These are phyloP conservation scores for Drosophila neocordata DNA, from an alignment of 1,140 invertebrate species.

Conservation along the genomic window DNA sequence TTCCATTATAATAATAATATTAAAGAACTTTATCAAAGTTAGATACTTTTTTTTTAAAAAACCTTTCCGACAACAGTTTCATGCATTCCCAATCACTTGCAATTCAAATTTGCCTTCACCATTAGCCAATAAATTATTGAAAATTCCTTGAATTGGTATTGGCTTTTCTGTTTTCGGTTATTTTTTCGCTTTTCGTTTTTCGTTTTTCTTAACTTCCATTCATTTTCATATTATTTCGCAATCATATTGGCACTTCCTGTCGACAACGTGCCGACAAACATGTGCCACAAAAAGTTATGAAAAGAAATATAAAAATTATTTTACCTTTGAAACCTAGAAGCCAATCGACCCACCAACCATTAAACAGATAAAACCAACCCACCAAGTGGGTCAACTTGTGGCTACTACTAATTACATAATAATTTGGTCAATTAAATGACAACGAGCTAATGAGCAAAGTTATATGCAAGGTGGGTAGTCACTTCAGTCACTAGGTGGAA, in stretches of 20 bases:
- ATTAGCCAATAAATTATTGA: neutral
- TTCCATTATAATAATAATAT: too few relatives aligned
- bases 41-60: too few relatives aligned
- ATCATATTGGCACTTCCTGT: constrained; percentile 41
- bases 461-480: constrained; percentile 53
- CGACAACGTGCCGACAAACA: constrained; percentile 48
- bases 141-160: neutral
- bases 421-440: constrained; percentile 78
- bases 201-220: constrained; percentile 15
- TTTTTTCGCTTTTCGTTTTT: neutral
- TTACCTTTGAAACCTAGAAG: constrained; percentile 40
- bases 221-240: constrained; percentile 24
- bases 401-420: constrained; percentile 75
- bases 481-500: neutral
- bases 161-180: neutral
- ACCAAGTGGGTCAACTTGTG: constrained; percentile 68
- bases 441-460: constrained; percentile 64
- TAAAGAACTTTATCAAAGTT: too few relatives aligned
- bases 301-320: constrained; percentile 22
- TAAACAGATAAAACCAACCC: constrained; percentile 28
- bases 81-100: too few relatives aligned
- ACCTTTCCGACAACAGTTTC: too few relatives aligned
- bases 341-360: constrained; percentile 13
- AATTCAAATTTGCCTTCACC: neutral
- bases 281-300: constrained; percentile 48